Conservation (phyloP, 2,888 invertebrate species). For the Dorcus hopei region DNA sequence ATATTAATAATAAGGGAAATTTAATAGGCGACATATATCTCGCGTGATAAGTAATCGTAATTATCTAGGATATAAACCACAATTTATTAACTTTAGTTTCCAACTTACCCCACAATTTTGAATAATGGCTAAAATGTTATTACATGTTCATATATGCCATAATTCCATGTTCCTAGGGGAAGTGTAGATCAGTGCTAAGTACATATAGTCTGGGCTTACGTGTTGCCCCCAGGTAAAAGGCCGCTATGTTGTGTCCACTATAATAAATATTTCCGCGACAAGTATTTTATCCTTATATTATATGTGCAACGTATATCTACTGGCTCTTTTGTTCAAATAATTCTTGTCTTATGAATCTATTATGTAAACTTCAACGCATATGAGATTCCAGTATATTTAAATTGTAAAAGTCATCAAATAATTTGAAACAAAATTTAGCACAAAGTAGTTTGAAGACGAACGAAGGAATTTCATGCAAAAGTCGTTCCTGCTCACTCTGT, state of each 20-base stretch:
- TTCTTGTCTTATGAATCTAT: no score
- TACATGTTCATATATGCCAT: conserved; percentile 33
- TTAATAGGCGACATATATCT: conserved; percentile 22
- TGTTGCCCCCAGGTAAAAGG: conserved; percentile 31
- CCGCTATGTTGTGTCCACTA: conserved; percentile 23
- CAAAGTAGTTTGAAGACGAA: no score
- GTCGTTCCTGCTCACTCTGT: no score
- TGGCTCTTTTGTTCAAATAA: not conserved
- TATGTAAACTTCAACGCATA: no score
- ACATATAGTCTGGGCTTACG: conserved; percentile 32
- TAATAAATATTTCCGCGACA: conserved; percentile 22
- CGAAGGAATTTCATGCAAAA: no score
- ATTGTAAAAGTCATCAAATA: no score
- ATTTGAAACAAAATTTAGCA: no score
- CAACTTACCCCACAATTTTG: conserved; percentile 35
- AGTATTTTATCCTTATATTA: conserved; percentile 17
- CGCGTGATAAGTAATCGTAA: conserved; percentile 26
- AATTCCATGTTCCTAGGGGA: conserved; percentile 31
- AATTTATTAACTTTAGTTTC: conserved; percentile 34
- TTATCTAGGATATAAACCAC: conserved; percentile 30
- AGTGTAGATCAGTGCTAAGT: conserved; percentile 34
- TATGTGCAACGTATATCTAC: conserved; percentile 10
- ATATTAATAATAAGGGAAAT: conserved; percentile 7
- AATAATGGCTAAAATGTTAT: conserved; percentile 37
- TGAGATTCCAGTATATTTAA: no score